Evolutionary conservation across 2,797 vertebrate genomes (phyloP), one percentile per base, ranked within the genome.

Genomic region (Thripadectes ignobilis): DNA sequence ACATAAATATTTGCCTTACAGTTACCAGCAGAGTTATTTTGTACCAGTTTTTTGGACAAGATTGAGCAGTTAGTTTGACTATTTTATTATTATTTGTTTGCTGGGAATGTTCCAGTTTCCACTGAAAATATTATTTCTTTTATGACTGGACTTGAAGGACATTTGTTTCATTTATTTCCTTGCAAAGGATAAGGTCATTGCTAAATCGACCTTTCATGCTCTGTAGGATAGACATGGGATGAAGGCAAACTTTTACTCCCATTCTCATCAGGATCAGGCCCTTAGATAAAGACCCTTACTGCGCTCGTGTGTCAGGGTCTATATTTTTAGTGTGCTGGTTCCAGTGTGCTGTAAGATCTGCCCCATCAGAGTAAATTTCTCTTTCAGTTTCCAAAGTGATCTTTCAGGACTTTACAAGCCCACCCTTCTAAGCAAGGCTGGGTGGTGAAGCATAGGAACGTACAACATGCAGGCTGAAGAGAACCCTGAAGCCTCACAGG

Each of bases 301-400:
- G 2, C 0, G 0, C 15, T 22, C 5, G 2, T 11, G 22, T 22
- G 39, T 58, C 75, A 88, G 30, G 17, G 3, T 10, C 29, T 21
- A 12, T 3, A 1, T 59, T 88, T 82, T 66, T 71, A 86, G 10
- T 5, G 1, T 3, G 1, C 14, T 65, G 27, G 54, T 38, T 39
- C 32, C 39, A 34, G 41, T 26, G 34, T n/a, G 34, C 69, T 65
- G 11, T 49, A 36, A 71, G 15, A 1, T 6, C 30, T 49, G 43
- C 48, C 30, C 30, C 12, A 59, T 34, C 52, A 49, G 19, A 46
- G 32, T n/a, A 6, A 55, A 63, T 77, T 89, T 80, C 27, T 45
- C 19, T 86, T 79, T 65, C 45, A 59, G 65, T 38, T 75, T 91
- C 48, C 45, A 49, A 85, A 63, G 68, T 23, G 15, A 26, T 78